Evolutionary conservation across 2,113 vertebrate genomes (phyloP).

Genomic region (Cyphomyrus discorhynchus): DNA sequence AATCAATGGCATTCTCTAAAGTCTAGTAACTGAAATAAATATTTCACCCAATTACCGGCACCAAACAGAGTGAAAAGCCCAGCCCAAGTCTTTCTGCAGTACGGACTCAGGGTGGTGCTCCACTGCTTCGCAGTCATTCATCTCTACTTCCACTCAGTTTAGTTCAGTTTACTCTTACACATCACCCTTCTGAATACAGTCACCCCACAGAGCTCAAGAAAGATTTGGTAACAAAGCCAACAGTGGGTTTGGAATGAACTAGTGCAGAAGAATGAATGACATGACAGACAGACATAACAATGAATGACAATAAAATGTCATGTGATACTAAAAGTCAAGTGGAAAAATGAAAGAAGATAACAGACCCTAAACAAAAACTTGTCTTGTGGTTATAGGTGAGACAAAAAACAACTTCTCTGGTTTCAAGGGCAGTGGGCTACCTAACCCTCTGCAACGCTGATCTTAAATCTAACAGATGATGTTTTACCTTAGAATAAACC

Average conservation of each 20-base stretch:
- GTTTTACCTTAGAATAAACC: not conserved
- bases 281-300: not conserved
- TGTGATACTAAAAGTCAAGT: not conserved
- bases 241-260: not conserved
- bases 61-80: not conserved
- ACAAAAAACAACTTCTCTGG: not conserved
- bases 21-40: not conserved
- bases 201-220: not conserved
- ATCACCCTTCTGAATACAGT: not conserved
- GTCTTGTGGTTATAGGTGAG: not conserved
- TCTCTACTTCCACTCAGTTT: not conserved
- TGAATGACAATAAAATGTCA: not conserved
- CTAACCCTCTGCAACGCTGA: not conserved
- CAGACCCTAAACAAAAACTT: not conserved
- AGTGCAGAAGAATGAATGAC: not conserved
- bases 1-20: not conserved
- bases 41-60: not conserved
- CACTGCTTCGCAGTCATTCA: not conserved
- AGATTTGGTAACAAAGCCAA: not conserved
- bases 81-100: not conserved
- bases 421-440: not conserved
- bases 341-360: not conserved
- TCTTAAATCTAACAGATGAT: not conserved
- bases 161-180: not conserved
- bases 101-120: not conserved